Evolutionary conservation across 1,140 invertebrate species (phyloP), one percentile per base, ranked within the genome.

Genomic region (Orius insidiosus): DNA sequence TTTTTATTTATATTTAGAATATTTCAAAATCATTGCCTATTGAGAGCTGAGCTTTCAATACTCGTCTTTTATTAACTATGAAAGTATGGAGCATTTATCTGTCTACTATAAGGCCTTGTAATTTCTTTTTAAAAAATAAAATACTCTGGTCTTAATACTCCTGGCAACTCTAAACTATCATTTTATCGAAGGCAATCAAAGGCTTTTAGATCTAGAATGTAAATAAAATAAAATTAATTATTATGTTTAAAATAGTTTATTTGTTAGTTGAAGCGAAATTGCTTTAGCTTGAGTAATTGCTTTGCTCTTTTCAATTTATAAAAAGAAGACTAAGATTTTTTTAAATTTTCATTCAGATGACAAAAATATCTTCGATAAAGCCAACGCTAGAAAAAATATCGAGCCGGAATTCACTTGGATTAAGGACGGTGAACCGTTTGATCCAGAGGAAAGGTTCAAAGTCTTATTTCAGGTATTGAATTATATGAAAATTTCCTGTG

Each of bases 371-470:
- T 88, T 86, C 59, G 73, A 75, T 8, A 79, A 82, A 10, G 59
- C 84, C 0, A 73, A 77, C 42, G 69, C 69, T 15, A 71, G 78
- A 40, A 74, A 78, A 24, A 82, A 84, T 8, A 76, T 81, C 58
- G 81, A 82, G 53, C 76, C 88, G 0, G 69, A 75, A 16, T 94
- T 95, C 61, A 70, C 72, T 40, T 97, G 92, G 92, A 80, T 85
- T 50, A 76, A 85, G 50, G 88, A 95, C 63, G 92, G 90, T 1
- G 69, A 78, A 49, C 72, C 80, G 7, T 89, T 94, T 57, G 83
- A 90, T 58, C 85, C 89, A 3, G 85, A 88, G 58, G 88, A 94
- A 57, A 74, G 88, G 45, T 94, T 94, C 60, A 92, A 95, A 63
- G 87, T 96, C 11, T 64, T 92, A 6, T 82, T 92, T 56, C 81